Base-by-base conservation (phyloP, 2,888 invertebrate species). In the Schrankia costaestrigalis region DNA sequence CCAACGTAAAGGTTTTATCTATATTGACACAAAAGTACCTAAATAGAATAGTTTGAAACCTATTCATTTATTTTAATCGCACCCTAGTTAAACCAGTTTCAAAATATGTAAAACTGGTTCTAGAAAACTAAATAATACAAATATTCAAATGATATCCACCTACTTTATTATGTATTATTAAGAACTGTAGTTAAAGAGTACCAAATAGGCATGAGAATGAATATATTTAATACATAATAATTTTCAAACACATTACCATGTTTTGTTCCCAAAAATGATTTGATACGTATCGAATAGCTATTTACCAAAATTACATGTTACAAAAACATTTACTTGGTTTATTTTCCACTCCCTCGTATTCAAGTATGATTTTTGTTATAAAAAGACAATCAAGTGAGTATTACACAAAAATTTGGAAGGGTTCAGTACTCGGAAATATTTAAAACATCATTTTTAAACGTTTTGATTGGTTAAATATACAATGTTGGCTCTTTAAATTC, bases 301-400 rank as follows among this genome's bases (percentile, higher is more conserved):
- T 86, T 84, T 78, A 76, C 75, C 63, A 77, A 86, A 85, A 86
- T 86, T 86, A 85, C 69, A 86, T 56, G 83, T 79, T 84, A 70
- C 74, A 67, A 62, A 42, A 75, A 72, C 70, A 66, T 73, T 75
- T 63, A 72, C 75, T 78, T 78, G 71, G 64, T 81, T 84, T 83
- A 78, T 84, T 84, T 83, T 82, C 66, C 71, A 70, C 76, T 80
- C 78, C 72, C 68, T 66, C 67, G 70, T 70, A 79, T 79, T 75
- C 75, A 69, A 77, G 76, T 78, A 78, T 71, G 72, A 71, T 78
- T 80, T 78, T 77, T 66, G 66, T 63, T 65, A 70, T 62, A 74
- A 77, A 72, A 72, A 68, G 56, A 61, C 55, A 60, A 60, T 55
- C 56, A 50, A 58, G 57, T 49, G 31, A 37, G 45, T 26, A 38